These are phyloP conservation scores for Tetragonula carbonaria DNA, from an alignment of 2,888 invertebrate species.

Conservation along the genomic window DNA sequence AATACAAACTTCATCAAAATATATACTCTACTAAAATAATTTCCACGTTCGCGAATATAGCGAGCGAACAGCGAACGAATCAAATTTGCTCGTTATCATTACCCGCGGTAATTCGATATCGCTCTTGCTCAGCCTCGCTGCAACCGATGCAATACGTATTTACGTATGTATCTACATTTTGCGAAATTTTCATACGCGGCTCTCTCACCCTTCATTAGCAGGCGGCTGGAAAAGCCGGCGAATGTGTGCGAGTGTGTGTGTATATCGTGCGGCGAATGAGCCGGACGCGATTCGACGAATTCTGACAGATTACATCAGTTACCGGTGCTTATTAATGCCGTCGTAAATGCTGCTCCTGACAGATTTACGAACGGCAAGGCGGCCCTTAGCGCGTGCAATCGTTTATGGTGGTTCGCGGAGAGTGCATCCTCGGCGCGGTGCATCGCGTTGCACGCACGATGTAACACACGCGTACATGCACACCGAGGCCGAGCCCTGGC, in stretches of 20 bases:
- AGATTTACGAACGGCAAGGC: slow-evolving; percentile 64
- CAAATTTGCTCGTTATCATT: not conserved
- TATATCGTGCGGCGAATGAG: not conserved
- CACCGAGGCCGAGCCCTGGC: slow-evolving; percentile 25
- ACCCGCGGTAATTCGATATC: not conserved
- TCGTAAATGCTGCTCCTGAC: slow-evolving; percentile 56
- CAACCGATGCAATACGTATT: too few species aligned
- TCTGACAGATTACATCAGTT: slow-evolving; percentile 60
- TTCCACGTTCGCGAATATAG: not conserved
- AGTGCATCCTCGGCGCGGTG: slow-evolving; percentile 64
- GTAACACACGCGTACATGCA: slow-evolving; percentile 43
- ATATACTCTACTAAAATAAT: not conserved
- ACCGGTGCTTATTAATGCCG: slow-evolving; percentile 57
- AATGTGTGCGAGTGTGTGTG: not conserved
- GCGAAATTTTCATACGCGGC: not conserved
- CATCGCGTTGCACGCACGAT: slow-evolving; percentile 53
- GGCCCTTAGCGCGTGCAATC: slow-evolving; percentile 61
- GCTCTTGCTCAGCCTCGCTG: not conserved
- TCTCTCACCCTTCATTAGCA: slow-evolving; percentile 8
- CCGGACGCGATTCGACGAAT: slow-evolving; percentile 51
- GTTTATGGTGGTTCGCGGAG: slow-evolving; percentile 63
- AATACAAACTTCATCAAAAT: not conserved
- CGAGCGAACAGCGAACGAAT: not conserved
- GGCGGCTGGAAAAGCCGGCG: slow-evolving; percentile 2
- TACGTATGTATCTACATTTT: not conserved